Conservation (phyloP, 1,140 invertebrate species). For the Drosophila funebris region DNA sequence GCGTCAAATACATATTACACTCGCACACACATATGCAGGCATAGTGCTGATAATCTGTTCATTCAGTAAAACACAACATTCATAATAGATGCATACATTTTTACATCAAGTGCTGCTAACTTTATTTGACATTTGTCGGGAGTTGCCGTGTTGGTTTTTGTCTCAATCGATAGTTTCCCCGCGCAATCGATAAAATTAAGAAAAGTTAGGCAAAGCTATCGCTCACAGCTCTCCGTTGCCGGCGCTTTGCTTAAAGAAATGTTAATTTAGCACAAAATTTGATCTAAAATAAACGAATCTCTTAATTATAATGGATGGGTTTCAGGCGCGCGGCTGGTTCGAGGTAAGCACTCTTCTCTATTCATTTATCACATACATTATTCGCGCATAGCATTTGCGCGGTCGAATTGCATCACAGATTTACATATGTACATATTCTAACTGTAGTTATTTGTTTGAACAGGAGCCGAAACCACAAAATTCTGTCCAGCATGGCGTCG, state of each 20-base stretch:
- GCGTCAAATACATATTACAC: slow-evolving; percentile 27
- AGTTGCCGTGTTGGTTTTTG: slow-evolving; percentile 35
- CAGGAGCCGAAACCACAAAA: slow-evolving; percentile 72
- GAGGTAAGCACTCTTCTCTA: slow-evolving; percentile 52
- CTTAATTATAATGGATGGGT: slow-evolving; percentile 52
- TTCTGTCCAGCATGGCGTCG: slow-evolving; percentile 67
- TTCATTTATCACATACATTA: not conserved
- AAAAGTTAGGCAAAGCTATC: slow-evolving; percentile 43
- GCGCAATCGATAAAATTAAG: slow-evolving; percentile 23
- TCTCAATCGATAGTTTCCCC: slow-evolving; percentile 20
- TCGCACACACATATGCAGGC: not conserved
- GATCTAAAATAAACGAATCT: slow-evolving; percentile 20
- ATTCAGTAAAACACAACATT: slow-evolving; percentile 51
- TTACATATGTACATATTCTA: not conserved
- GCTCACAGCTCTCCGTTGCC: slow-evolving; percentile 14
- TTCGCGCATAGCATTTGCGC: slow-evolving; percentile 14
- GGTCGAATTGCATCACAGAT: slow-evolving; percentile 60
- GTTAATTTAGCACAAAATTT: slow-evolving; percentile 13
- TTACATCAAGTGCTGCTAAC: slow-evolving; percentile 3
- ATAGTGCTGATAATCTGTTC: slow-evolving; percentile 50
- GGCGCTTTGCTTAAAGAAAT: slow-evolving; percentile 41
- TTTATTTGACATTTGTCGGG: slow-evolving; percentile 5
- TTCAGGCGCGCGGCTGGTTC: slow-evolving; percentile 75
- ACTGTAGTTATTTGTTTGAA: slow-evolving; percentile 19
- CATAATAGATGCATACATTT: not conserved